Conservation (phyloP, 2,888 invertebrate genomes). For the Calameuta filiformis region DNA sequence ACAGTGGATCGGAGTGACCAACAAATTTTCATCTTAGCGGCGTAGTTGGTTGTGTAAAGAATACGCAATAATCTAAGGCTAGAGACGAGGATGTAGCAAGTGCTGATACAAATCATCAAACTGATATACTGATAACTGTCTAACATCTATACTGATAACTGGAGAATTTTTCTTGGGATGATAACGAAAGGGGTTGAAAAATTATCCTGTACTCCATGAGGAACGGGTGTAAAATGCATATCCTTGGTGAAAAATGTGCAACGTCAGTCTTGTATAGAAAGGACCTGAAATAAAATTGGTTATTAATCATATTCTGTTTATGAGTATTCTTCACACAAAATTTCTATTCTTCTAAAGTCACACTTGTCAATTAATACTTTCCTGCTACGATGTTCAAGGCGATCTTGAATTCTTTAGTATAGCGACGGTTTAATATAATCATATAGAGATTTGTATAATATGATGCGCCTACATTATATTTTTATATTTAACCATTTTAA, state of each 20-base stretch:
- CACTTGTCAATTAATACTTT: background rate
- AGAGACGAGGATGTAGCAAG: background rate
- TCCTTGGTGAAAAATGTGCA: background rate
- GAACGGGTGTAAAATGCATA: background rate
- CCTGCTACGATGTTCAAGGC: background rate
- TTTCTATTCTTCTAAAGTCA: too few species aligned
- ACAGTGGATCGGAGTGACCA: background rate
- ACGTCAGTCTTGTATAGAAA: background rate
- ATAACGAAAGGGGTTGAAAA: background rate
- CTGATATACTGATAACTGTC: too few species aligned
- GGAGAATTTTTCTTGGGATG: background rate
- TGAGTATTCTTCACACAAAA: background rate
- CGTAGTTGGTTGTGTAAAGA: background rate
- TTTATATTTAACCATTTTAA: background rate
- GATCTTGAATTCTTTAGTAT: background rate
- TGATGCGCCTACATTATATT: background rate
- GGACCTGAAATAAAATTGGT: background rate
- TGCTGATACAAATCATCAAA: background rate
- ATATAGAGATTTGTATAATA: background rate
- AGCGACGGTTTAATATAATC: too few species aligned
- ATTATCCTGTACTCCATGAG: background rate
- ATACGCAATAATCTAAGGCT: background rate
- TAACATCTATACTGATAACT: background rate
- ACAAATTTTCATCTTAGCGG: background rate
- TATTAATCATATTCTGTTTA: background rate